Evolutionary conservation across 1,140 invertebrate species (phyloP).

Genomic region (Drosophila ironensis): DNA sequence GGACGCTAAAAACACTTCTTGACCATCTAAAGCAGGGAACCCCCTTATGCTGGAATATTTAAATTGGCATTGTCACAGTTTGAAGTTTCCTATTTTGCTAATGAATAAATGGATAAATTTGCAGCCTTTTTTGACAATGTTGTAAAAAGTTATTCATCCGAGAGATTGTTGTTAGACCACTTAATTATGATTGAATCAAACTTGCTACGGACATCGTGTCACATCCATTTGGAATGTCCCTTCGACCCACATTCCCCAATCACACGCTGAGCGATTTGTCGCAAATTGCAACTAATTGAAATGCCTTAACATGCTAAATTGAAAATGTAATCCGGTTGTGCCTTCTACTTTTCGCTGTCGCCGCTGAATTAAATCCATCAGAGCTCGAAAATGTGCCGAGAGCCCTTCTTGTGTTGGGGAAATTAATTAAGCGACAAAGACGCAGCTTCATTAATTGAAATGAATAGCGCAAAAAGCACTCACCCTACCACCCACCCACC

Average conservation of each 20-base stretch:
- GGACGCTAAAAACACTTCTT: too few relatives aligned
- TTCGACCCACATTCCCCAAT: background rate
- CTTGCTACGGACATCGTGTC: too few relatives aligned
- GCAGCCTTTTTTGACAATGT: too few relatives aligned
- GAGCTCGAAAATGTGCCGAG: background rate
- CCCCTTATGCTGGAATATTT: too few relatives aligned
- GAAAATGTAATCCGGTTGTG: conserved; percentile 38
- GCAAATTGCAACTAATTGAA: conserved; percentile 31
- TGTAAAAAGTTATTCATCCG: too few relatives aligned
- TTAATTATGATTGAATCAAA: too few relatives aligned
- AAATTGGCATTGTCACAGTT: too few relatives aligned
- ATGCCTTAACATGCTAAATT: conserved; percentile 36
- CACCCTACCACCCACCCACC: too few relatives aligned
- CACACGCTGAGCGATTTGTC: conserved; percentile 17
- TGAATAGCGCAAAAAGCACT: conserved; percentile 30
- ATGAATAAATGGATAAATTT: too few relatives aligned
- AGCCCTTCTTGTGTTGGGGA: conserved; percentile 6
- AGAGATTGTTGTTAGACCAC: too few relatives aligned
- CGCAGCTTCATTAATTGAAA: conserved; percentile 55
- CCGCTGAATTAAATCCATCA: background rate
- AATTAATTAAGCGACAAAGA: conserved; percentile 53
- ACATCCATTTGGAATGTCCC: background rate
- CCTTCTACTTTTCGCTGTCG: background rate
- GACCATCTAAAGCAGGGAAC: too few relatives aligned
- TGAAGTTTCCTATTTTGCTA: too few relatives aligned